A percentile compares a stretch with the other conserved stretches of the same genome.
Evolutionary conservation across 1,140 invertebrate genomes (phyloP).

Genomic region (Ptiloglossa arizonensis): DNA sequence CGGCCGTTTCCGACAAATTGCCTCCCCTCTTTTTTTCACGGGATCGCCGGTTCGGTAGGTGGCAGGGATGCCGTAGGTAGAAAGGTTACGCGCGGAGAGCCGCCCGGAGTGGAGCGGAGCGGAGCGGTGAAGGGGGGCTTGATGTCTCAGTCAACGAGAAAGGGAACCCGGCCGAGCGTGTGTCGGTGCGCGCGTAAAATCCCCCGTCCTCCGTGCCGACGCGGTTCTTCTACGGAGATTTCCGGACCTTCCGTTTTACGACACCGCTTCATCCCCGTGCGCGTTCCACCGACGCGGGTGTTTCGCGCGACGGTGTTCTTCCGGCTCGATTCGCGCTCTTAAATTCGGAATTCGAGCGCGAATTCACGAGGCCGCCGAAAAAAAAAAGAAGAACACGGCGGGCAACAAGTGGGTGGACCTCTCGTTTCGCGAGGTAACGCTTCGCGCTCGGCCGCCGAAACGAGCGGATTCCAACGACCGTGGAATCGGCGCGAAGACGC

Average conservation of each 20-base stretch:
- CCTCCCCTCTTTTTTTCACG: conserved; percentile 63
- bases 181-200: conserved; percentile 29
- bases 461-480: no score
- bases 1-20: conserved; percentile 75
- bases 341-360: no score
- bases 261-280: neutral
- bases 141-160: conserved; percentile 74
- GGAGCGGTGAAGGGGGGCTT: no score
- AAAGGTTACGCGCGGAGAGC: conserved; percentile 65
- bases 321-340: no score
- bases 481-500: no score
- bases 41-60: conserved; percentile 65
- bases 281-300: neutral
- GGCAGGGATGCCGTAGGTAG: conserved; percentile 61
- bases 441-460: no score
- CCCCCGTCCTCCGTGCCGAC: conserved; percentile 11
- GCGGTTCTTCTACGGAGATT: conserved; percentile 61
- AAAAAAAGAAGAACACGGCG: no score
- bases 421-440: no score
- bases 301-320: no score
- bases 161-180: conserved; percentile 32
- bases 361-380: no score
- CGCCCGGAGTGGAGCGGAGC: conserved; percentile 61
- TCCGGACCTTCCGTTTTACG: conserved; percentile 52
- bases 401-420: conserved; percentile 31